Conservation (phyloP, 2,113 vertebrate genomes). For the Scortum barcoo region DNA sequence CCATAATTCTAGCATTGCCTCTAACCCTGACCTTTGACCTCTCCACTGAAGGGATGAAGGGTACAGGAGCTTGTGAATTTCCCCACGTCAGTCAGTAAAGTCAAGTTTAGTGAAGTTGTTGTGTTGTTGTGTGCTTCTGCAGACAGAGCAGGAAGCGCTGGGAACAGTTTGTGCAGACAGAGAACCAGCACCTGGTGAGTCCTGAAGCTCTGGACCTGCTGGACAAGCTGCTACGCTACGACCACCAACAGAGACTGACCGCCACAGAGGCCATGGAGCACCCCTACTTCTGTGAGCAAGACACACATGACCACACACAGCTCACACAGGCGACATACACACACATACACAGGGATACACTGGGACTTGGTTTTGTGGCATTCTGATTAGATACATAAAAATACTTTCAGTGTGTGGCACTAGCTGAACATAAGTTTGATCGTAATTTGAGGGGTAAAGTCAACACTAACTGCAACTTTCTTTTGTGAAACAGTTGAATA, state of each 20-base stretch:
- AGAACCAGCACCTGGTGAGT: conserved; percentile 97
- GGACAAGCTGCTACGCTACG: conserved; percentile 98
- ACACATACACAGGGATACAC: not conserved
- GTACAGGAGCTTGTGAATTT: not conserved
- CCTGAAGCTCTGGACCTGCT: conserved; percentile 96
- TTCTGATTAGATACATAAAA: not conserved
- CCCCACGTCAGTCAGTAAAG: not conserved
- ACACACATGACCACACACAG: not conserved
- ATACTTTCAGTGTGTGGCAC: not conserved
- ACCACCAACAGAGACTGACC: conserved; percentile 98
- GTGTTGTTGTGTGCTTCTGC: conserved; percentile 5
- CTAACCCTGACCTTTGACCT: not conserved
- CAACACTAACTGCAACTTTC: not conserved
- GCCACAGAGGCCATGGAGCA: conserved; percentile 98
- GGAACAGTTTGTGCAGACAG: conserved; percentile 99
- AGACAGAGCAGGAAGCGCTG: conserved; percentile 98
- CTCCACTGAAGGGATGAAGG: no score
- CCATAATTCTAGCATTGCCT: not conserved
- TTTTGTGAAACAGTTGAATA: not conserved
- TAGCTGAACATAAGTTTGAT: not conserved
- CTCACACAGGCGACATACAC: not conserved
- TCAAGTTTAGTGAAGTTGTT: not conserved
- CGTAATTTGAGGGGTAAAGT: not conserved
- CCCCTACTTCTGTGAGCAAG: conserved; percentile 95
- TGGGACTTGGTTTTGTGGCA: not conserved